These are phyloP conservation scores for Oscheius onirici DNA, from an alignment of 2,888 invertebrate species.

Conservation along the genomic window DNA sequence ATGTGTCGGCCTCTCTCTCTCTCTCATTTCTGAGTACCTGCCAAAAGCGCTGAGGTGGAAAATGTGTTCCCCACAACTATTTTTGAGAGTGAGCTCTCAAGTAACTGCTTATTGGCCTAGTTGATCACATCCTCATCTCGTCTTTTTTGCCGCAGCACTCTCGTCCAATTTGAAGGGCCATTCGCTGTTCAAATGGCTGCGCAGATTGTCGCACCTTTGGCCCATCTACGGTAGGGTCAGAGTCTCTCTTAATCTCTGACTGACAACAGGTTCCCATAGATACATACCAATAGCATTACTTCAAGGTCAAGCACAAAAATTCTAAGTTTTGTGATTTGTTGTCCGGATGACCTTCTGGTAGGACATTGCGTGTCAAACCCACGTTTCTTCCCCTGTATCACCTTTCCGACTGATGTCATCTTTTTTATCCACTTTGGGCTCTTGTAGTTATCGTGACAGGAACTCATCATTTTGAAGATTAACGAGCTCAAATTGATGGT, in stretches of 20 bases:
- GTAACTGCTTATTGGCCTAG: constrained; percentile 9
- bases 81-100: no score
- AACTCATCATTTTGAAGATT: no score
- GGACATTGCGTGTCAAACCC: no score
- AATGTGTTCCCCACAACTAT: background rate
- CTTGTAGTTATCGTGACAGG: no score
- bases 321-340: no score
- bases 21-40: background rate
- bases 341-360: no score
- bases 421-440: no score
- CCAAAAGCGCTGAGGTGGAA: background rate
- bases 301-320: no score
- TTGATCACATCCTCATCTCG: background rate
- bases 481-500: no score
- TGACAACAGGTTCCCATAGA: background rate
- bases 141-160: constrained; percentile 3
- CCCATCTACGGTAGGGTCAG: constrained; percentile 12
- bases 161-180: constrained; percentile 27
- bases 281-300: background rate
- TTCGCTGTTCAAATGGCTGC: constrained; percentile 18
- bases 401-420: no score
- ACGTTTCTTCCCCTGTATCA: no score
- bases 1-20: background rate
- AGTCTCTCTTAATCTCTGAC: background rate
- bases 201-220: constrained; percentile 4